Percentiles rank a stretch among this genome's conserved stretches.
phyloP scores from a whole-genome alignment of 2,888 invertebrate species.

The Dastarcus helophoroides region DNA sequence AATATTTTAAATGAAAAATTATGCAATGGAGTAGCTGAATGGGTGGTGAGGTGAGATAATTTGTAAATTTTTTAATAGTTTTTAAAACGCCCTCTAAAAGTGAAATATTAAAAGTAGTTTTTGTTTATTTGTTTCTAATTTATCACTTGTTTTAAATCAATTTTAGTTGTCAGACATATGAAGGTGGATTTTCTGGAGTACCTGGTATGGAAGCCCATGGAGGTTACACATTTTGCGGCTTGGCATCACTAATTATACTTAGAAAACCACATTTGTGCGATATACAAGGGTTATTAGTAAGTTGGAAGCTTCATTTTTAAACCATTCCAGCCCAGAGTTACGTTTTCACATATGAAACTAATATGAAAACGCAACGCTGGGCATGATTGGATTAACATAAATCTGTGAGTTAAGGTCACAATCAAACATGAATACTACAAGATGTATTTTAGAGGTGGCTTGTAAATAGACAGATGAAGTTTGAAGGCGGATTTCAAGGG shows the following conservation, averaged over 20 bases:
- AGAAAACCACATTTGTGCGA: slow-evolving; percentile 65
- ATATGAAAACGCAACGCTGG: too few relatives aligned
- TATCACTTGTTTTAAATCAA: slow-evolving; percentile 6
- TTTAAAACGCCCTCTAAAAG: too few relatives aligned
- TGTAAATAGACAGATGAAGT: slow-evolving; percentile 79
- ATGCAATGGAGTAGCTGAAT: slow-evolving; percentile 78
- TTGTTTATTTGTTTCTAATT: neutral
- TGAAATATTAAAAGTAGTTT: neutral
- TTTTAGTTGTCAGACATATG: slow-evolving; percentile 87
- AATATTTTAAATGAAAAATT: slow-evolving; percentile 65
- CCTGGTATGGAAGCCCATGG: slow-evolving; percentile 98
- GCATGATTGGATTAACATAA: too few relatives aligned
- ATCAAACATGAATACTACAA: too few relatives aligned
- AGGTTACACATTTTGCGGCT: slow-evolving; percentile 97
- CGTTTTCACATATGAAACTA: too few relatives aligned
- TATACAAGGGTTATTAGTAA: slow-evolving; percentile 57
- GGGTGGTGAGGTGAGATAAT: slow-evolving; percentile 59
- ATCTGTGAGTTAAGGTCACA: too few relatives aligned
- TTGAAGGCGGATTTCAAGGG: slow-evolving; percentile 96
- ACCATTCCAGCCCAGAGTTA: too few relatives aligned
- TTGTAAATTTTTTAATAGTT: neutral
- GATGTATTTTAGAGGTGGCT: slow-evolving; percentile 75
- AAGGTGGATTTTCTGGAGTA: slow-evolving; percentile 93
- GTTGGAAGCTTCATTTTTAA: too few relatives aligned
- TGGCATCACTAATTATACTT: slow-evolving; percentile 79